Base-by-base conservation (phyloP, 2,888 invertebrate genomes). In the Bombylius discolor region DNA sequence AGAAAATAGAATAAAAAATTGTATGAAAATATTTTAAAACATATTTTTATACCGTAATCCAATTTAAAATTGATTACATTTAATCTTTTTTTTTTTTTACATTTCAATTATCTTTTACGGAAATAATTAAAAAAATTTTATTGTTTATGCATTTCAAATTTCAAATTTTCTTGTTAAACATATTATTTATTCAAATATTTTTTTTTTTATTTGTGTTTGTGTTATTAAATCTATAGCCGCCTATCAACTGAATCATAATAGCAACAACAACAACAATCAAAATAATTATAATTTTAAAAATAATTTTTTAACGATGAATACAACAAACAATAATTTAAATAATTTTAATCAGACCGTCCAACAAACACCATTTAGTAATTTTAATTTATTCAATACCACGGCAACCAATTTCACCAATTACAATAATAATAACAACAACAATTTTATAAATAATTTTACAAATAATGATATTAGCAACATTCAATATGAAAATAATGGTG, bases 401-500 rank as follows among this genome's bases (percentile, higher is more conserved):
- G 47, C 32, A 54, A 39, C 60, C 23, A 53, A 45, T 51, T n/a
- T 45, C 31, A 14, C 4, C 32, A 56, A 45, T 48, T 36, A 33
- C 33, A 14, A 49, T 33, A 50, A 36, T 44, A 45, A 44, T 47
- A 52, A 49, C 51, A 55, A 51, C 58, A 57, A 46, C 52, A 55
- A 47, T 44, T 23, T 23, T 23, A 23, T 23, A 23, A 23, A 23
- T 23, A 55, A 50, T 50, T 59, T 39, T 47, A 55, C 49, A 55
- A 53, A 48, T 47, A 53, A 51, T 55, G 55, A 52, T 52, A 51
- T 34, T 13, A 58, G 14, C 53, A 61, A 44, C 60, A 56, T 53
- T 52, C 23, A 23, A 23, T 23, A 23, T 23, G 23, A 23, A 23
- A 23, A 23, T 23, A 23, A 23, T 23, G 23, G 23, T 23, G 23